Evolutionary conservation across 2,113 vertebrate species (phyloP).

Genomic region (Eurystomus gularis): DNA sequence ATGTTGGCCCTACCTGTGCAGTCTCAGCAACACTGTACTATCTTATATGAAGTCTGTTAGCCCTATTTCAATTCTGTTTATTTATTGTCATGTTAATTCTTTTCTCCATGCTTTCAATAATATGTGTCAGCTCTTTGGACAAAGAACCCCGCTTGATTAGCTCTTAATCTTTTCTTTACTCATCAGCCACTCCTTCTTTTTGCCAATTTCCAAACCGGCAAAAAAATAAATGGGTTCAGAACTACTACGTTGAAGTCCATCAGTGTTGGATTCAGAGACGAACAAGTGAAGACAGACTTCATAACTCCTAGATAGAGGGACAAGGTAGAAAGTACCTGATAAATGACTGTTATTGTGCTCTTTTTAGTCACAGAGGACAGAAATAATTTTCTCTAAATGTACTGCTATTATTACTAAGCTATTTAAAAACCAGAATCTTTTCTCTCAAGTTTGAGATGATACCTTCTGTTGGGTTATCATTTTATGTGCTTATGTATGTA

Average conservation of each 20-base stretch:
- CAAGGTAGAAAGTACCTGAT: background rate
- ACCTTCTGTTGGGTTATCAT: slow-evolving; percentile 2
- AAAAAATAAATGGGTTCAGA: background rate
- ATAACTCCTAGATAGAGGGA: background rate
- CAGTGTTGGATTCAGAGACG: background rate
- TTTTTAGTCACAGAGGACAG: background rate
- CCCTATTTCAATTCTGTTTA: slow-evolving; percentile 48
- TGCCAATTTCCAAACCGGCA: background rate
- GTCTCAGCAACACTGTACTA: slow-evolving; percentile 20
- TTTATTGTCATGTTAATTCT: slow-evolving; percentile 59
- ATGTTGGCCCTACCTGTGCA: slow-evolving; percentile 39
- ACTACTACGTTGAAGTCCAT: background rate
- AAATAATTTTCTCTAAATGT: slow-evolving; percentile 12
- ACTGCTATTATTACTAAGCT: slow-evolving; percentile 22
- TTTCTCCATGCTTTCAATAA: slow-evolving; percentile 61
- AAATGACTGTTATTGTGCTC: background rate
- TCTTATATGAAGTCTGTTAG: slow-evolving; percentile 50
- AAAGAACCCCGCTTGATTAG: slow-evolving; percentile 15
- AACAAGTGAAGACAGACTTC: background rate
- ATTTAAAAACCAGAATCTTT: background rate
- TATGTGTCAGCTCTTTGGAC: slow-evolving; percentile 35
- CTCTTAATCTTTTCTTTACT: slow-evolving; percentile 25
- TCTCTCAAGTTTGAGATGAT: background rate
- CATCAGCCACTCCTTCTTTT: background rate
- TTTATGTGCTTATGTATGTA: slow-evolving; percentile 37